Conservation (phyloP, 1,140 invertebrate species). For the Camponotus vicinus region DNA sequence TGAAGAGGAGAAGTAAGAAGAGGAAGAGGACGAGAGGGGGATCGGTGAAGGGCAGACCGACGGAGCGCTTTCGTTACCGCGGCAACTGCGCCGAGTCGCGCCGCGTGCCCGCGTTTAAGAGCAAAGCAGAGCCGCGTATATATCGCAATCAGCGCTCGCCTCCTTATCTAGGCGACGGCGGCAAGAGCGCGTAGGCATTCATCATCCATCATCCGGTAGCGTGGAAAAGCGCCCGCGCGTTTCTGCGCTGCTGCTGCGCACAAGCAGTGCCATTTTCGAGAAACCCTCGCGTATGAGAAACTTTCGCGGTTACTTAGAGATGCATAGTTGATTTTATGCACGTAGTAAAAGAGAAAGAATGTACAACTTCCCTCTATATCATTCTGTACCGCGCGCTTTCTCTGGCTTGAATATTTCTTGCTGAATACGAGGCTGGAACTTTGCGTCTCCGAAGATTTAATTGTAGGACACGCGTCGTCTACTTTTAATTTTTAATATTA, state of each 20-base stretch:
- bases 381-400: background rate
- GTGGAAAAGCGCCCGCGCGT: slow-evolving; percentile 74
- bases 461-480: background rate
- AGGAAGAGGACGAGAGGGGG: background rate
- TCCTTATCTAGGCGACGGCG: slow-evolving; percentile 77
- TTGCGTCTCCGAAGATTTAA: background rate
- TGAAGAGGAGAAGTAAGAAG: slow-evolving; percentile 4
- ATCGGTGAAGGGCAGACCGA: slow-evolving; percentile 9
- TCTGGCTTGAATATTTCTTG: background rate
- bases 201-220: slow-evolving; percentile 81
- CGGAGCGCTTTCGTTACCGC: slow-evolving; percentile 29
- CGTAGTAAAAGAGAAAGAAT: background rate
- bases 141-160: slow-evolving; percentile 70
- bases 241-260: slow-evolving; percentile 58
- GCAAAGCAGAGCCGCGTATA: slow-evolving; percentile 67
- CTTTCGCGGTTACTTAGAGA: background rate
- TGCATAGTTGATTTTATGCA: background rate
- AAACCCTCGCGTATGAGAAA: background rate
- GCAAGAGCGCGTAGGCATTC: slow-evolving; percentile 75
- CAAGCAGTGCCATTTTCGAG: slow-evolving; percentile 16
- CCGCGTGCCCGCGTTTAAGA: slow-evolving; percentile 72
- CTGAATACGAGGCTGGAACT: background rate
- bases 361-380: background rate
- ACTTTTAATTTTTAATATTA: background rate
- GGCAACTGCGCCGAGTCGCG: slow-evolving; percentile 33